Percentiles rank a stretch among this genome's conserved stretches.
Evolutionary conservation across 2,797 vertebrate genomes (phyloP).

Genomic region (Pelochelys cantorii): DNA sequence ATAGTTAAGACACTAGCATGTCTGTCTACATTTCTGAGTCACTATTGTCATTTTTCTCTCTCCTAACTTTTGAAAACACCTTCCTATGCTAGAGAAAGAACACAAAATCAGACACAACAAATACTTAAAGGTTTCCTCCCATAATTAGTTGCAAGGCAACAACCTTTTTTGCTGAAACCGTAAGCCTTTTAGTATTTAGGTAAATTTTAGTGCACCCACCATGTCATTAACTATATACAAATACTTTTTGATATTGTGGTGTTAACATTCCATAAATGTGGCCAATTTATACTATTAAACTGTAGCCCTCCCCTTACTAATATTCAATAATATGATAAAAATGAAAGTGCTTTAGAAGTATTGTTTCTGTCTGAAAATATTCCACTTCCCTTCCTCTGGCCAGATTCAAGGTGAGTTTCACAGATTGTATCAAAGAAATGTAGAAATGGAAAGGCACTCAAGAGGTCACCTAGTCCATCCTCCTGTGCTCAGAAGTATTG

Average conservation of each 20-base stretch:
- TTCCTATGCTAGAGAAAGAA: neutral
- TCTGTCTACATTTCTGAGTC: neutral
- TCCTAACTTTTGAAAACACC: neutral
- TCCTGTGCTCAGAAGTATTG: neutral
- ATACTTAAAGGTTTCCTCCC: neutral
- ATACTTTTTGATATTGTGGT: fast-evolving
- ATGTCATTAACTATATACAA: neutral
- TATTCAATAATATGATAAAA: neutral
- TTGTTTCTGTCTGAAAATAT: neutral
- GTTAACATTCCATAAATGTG: fast-evolving
- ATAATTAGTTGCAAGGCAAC: neutral
- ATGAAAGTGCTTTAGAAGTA: neutral
- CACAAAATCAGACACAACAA: neutral
- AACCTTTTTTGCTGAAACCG: fast-evolving
- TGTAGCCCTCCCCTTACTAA: neutral
- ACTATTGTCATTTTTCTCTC: neutral
- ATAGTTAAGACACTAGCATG: neutral
- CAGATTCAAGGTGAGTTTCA: neutral
- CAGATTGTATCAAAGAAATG: neutral
- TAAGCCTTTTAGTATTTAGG: neutral
- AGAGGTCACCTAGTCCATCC: neutral
- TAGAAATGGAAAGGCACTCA: neutral
- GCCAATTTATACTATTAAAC: neutral
- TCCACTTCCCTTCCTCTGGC: neutral
- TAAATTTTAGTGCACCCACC: neutral